Base-by-base conservation (phyloP, 1,140 invertebrate genomes). In the Eurosta solidaginis region DNA sequence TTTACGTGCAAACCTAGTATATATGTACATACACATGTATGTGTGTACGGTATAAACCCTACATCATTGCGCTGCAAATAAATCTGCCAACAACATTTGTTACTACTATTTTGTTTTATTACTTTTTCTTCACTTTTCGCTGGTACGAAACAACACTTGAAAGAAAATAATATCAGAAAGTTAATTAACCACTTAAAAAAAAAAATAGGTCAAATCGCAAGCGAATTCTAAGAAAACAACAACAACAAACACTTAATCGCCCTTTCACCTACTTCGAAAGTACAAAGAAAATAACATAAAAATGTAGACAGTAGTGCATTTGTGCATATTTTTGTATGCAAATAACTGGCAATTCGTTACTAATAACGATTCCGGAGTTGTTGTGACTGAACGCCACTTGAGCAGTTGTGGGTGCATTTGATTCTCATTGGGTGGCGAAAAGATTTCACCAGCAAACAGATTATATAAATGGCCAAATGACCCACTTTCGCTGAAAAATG, bases 131-230 rank as follows among this genome's bases (percentile, higher is more conserved):
- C 33, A 5, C 17, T 59, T n/a, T 25, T 54, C 50, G 25, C 29
- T 20, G 9, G 29, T 17, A 17, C 5, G 29, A 22, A 40, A 17
- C 54, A n/a, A 9, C 17, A 68, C 3, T 36, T 10, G 59, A 2
- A 42, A 40, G 27, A 68, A n/a, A 68, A 20, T 68, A 40, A 36
- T 40, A 6, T n/a, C 5, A 42, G n/a, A 68, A 68, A 68, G 59
- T 68, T 68, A 68, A 68, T 68, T 68, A 68, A 68, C 59, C 59
- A 68, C 59, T 68, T 68, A 68, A 20, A 20, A 68, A n/a, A n/a
- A n/a, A n/a, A 68, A 68, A 40, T 36, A 68, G 59, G 59, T 36
- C 59, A 68, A 68, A 68, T 40, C 33, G 33, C 59, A 20, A 40
- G 36, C 59, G 33, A 68, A 68, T 29, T 9, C 33, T 20, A 36